Evolutionary conservation across 2,113 vertebrate species (phyloP).

Genomic region (Entelurus aequoreus): DNA sequence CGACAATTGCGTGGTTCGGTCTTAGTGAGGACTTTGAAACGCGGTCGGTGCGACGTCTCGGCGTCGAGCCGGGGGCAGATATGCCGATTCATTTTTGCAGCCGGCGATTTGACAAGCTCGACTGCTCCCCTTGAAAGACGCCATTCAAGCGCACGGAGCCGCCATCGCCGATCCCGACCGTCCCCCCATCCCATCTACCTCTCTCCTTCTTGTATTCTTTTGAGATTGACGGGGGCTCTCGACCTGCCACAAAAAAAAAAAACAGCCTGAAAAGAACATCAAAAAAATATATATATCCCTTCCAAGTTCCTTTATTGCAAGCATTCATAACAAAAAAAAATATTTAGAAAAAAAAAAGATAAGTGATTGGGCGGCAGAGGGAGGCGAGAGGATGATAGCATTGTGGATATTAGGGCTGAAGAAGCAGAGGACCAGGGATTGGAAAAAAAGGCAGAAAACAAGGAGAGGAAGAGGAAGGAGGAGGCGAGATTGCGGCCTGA

Average conservation of each 20-base stretch:
- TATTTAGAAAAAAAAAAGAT: slow-evolving; percentile 79
- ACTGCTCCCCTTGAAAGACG: slow-evolving; percentile 98
- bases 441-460: slow-evolving; percentile 47
- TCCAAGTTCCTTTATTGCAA: slow-evolving; percentile 21
- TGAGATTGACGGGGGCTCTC: slow-evolving; percentile 84
- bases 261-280: slow-evolving; percentile 55
- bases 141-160: slow-evolving; percentile 83
- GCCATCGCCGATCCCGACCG: slow-evolving; percentile 62
- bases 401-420: slow-evolving; percentile 85
- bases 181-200: slow-evolving; percentile 53
- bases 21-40: slow-evolving; percentile 98
- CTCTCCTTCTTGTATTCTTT: slow-evolving; percentile 70
- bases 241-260: slow-evolving; percentile 71
- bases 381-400: slow-evolving; percentile 85
- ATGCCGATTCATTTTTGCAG: slow-evolving; percentile 92
- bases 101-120: slow-evolving; percentile 96
- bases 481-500: slow-evolving; percentile 77
- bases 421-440: slow-evolving; percentile 63
- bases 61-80: slow-evolving; percentile 83
- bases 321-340: slow-evolving; percentile 47
- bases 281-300: slow-evolving; percentile 18
- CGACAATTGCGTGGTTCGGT: slow-evolving; percentile 88
- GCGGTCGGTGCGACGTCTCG: slow-evolving; percentile 83
- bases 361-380: too few relatives aligned
- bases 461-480: slow-evolving; percentile 44